Evolutionary conservation across 2,888 invertebrate species (phyloP).

Genomic region (Brachyptera risi): DNA sequence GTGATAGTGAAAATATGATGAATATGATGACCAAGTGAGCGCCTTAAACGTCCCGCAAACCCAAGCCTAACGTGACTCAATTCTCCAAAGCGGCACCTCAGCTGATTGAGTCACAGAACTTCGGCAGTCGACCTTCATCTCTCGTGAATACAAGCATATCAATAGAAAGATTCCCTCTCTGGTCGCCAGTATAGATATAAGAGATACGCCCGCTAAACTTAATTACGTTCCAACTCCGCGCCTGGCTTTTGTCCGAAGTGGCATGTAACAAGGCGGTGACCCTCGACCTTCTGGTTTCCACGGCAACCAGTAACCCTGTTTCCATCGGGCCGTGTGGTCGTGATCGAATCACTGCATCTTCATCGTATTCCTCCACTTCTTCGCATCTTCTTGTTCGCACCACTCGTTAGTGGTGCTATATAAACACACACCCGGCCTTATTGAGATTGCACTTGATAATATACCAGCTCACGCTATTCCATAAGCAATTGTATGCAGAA

Average conservation of each 20-base stretch:
- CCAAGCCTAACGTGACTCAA: no score
- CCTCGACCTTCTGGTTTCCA: neutral
- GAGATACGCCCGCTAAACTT: conserved; percentile 22
- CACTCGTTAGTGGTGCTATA: neutral
- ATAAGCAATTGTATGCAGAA: neutral
- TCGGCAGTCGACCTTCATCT: no score
- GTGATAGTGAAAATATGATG: no score
- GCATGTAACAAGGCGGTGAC: conserved; percentile 9
- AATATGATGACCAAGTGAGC: no score
- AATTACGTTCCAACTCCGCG: conserved; percentile 18
- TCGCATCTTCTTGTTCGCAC: no score
- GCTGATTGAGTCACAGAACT: no score
- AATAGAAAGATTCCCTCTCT: neutral
- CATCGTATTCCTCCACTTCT: neutral
- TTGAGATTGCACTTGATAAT: neutral
- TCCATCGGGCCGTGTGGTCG: neutral
- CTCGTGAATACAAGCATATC: conserved; percentile 2
- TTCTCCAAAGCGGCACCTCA: no score
- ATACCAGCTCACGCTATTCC: neutral
- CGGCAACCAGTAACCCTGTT: neutral
- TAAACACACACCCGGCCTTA: neutral
- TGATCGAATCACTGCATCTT: neutral
- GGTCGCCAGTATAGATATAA: conserved; percentile 2
- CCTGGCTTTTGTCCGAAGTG: neutral
- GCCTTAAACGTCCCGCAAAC: no score